Evolutionary conservation across 2,113 vertebrate genomes (phyloP).

Genomic region (Otus sunia): DNA sequence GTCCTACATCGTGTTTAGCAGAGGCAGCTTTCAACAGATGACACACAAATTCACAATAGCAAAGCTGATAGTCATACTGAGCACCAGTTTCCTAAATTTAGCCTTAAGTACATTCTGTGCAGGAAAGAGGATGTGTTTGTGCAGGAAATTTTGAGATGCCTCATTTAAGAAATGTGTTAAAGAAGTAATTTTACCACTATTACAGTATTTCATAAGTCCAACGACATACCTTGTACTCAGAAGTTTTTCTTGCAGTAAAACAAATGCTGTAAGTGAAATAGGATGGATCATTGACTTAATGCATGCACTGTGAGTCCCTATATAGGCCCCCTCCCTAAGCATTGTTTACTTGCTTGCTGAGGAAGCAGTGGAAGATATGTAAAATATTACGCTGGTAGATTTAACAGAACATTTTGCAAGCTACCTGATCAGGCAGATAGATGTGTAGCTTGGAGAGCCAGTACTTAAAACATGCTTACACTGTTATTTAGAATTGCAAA

Average conservation of each 20-base stretch:
- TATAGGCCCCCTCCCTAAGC: not conserved
- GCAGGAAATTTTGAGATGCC: not conserved
- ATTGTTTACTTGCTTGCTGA: not conserved
- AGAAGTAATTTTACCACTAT: not conserved
- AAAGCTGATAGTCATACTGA: not conserved
- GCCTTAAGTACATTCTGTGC: not conserved
- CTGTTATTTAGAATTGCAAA: not conserved
- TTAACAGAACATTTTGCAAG: not conserved
- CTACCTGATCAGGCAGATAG: not conserved
- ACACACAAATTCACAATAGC: not conserved
- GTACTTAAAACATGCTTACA: not conserved
- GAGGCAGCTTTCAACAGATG: not conserved
- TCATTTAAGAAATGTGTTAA: not conserved
- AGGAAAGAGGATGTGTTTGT: not conserved
- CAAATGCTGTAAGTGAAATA: not conserved
- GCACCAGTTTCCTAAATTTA: conserved; percentile 16
- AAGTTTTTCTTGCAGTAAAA: not conserved
- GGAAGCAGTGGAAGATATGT: not conserved
- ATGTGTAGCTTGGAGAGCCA: not conserved
- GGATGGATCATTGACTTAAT: not conserved
- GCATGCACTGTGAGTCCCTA: not conserved
- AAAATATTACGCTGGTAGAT: not conserved
- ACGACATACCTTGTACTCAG: not conserved
- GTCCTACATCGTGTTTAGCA: not conserved
- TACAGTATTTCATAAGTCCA: not conserved